Evolutionary conservation across 2,113 vertebrate species (phyloP).

Genomic region (Psephotus haematonotus): DNA sequence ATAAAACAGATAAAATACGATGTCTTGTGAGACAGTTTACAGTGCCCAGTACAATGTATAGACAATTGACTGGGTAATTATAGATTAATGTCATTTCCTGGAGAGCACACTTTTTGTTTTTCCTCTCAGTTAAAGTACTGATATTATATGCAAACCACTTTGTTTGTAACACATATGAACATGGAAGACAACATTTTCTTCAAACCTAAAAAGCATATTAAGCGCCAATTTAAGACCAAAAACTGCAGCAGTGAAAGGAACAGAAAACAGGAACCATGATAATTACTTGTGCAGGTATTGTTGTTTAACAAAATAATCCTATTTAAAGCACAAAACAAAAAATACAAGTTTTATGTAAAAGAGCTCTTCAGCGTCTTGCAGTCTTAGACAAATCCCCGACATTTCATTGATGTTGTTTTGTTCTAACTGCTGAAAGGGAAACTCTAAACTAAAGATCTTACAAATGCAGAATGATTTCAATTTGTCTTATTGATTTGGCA

Average conservation of each 20-base stretch:
- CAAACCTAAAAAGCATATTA: not conserved
- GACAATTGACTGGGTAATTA: conserved; percentile 41
- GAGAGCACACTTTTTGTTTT: not conserved
- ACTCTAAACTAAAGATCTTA: not conserved
- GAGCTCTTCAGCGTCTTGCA: not conserved
- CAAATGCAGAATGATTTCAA: not conserved
- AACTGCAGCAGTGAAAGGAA: not conserved
- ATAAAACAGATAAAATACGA: not conserved
- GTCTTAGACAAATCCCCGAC: not conserved
- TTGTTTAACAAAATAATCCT: not conserved
- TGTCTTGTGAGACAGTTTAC: not conserved
- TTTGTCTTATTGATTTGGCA: not conserved
- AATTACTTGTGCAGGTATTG: not conserved
- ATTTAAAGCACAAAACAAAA: not conserved
- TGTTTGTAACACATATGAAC: not conserved
- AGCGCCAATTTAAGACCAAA: not conserved
- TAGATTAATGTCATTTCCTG: not conserved
- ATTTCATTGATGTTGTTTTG: not conserved
- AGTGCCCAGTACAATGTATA: not conserved
- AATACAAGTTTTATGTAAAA: not conserved
- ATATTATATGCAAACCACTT: not conserved
- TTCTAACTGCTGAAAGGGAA: not conserved
- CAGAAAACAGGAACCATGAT: not conserved
- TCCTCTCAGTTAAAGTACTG: not conserved
- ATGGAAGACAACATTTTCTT: not conserved